phyloP scores from a whole-genome alignment of 2,113 vertebrate genomes.

The Syngnathus typhle region DNA sequence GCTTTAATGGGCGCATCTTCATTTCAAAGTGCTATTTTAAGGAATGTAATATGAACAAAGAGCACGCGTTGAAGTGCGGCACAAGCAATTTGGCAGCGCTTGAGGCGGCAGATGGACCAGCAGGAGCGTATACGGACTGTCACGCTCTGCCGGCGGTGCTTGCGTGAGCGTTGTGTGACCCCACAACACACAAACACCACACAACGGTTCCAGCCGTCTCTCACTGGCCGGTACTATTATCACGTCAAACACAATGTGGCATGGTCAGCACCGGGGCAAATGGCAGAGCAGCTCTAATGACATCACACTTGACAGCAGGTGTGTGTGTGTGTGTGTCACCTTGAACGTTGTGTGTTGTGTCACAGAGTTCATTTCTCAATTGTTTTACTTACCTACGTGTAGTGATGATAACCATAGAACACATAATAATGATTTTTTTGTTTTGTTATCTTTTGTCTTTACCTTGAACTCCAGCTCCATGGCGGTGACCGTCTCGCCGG shows the following conservation, averaged over 20 bases:
- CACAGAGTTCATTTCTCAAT: not conserved
- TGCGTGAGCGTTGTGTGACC: conserved; percentile 29
- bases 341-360: conserved; percentile 47
- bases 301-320: conserved; percentile 62
- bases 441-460: not conserved
- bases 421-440: too few relatives aligned
- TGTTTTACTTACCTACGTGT: not conserved
- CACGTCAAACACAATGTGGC: conserved; percentile 66
- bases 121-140: conserved; percentile 42
- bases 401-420: too few relatives aligned
- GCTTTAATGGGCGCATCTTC: not conserved
- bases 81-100: conserved; percentile 45
- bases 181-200: conserved; percentile 20
- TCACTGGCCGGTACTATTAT: conserved; percentile 54
- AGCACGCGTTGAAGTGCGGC: not conserved
- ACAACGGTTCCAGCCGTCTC: conserved; percentile 47
- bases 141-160: conserved; percentile 27
- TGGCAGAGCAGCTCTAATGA: conserved; percentile 54
- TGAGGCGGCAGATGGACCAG: conserved; percentile 58
- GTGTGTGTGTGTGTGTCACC: conserved; percentile 49
- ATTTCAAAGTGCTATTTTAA: not conserved
- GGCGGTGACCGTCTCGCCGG: conserved; percentile 84
- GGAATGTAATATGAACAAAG: not conserved
- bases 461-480: conserved; percentile 99
- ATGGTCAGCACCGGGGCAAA: conserved; percentile 59